phyloP scores from a whole-genome alignment of 2,113 vertebrate species.

The Tragelaphus imberbis region DNA sequence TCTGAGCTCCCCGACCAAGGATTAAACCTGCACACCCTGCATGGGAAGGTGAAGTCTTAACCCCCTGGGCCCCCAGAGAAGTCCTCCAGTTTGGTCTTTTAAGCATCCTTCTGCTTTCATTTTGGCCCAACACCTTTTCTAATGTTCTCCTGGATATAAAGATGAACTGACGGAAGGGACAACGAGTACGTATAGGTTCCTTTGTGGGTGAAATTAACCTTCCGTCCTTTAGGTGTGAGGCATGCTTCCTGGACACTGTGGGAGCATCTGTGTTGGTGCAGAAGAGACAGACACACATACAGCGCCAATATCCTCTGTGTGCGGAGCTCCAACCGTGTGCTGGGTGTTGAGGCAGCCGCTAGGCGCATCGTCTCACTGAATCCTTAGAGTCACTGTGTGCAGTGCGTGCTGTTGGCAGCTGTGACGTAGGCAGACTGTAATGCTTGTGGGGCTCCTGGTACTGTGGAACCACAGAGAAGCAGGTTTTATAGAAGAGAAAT shows the following conservation, averaged over 20 bases:
- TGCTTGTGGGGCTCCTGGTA: background rate
- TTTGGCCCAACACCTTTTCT: background rate
- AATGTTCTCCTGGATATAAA: background rate
- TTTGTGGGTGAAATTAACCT: background rate
- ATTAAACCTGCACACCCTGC: background rate
- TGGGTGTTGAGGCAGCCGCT: background rate
- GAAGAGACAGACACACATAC: background rate
- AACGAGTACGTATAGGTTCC: background rate
- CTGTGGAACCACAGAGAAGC: background rate
- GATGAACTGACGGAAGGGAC: background rate
- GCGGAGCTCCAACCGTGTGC: background rate
- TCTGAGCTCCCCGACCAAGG: background rate
- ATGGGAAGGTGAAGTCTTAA: background rate
- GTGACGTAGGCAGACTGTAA: background rate
- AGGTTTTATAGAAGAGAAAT: background rate
- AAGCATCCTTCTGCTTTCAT: background rate
- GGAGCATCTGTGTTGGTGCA: background rate
- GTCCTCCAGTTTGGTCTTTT: background rate
- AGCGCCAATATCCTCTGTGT: too few species aligned
- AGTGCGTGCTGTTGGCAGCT: background rate
- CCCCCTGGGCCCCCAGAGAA: background rate
- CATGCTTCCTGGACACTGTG: background rate
- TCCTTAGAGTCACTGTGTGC: background rate
- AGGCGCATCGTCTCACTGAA: accelerated
- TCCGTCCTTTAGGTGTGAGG: background rate